phyloP scores from a whole-genome alignment of 2,797 vertebrate species.

The Clamator glandarius region DNA sequence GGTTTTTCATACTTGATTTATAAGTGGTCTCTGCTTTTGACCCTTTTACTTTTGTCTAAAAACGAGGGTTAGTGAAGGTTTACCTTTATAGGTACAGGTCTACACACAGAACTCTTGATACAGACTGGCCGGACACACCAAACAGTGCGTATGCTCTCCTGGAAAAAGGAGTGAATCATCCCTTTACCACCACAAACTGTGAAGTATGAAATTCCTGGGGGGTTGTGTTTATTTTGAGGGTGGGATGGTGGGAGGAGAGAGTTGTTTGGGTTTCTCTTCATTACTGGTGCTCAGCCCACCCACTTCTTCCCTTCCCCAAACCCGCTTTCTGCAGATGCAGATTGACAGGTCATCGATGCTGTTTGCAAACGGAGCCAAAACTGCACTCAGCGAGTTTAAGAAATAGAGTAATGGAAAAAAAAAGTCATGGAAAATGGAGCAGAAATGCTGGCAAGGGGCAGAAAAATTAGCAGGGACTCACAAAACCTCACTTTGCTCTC shows the following conservation, averaged over 20 bases:
- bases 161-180: constrained; percentile 7
- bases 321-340: not conserved
- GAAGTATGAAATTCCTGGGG: not conserved
- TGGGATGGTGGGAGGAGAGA: not conserved
- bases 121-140: not conserved
- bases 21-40: not conserved
- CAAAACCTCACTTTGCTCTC: not conserved
- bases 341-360: constrained; percentile 47
- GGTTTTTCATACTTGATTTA: accelerated
- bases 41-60: not conserved
- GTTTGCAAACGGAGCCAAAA: not conserved
- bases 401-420: constrained; percentile 50
- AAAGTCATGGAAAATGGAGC: constrained; percentile 55
- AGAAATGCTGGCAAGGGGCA: constrained; percentile 23
- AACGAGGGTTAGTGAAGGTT: not conserved
- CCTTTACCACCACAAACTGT: not conserved
- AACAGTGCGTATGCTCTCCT: not conserved
- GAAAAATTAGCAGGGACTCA: constrained; percentile 9
- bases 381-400: not conserved
- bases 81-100: not conserved
- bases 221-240: not conserved
- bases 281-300: not conserved
- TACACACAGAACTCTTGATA: not conserved
- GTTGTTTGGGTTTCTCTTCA: not conserved
- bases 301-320: not conserved